Percentiles rank a stretch among this genome's conserved stretches.
Evolutionary conservation across 2,888 invertebrate species (phyloP).

Genomic region (Pilophorus perplexus): DNA sequence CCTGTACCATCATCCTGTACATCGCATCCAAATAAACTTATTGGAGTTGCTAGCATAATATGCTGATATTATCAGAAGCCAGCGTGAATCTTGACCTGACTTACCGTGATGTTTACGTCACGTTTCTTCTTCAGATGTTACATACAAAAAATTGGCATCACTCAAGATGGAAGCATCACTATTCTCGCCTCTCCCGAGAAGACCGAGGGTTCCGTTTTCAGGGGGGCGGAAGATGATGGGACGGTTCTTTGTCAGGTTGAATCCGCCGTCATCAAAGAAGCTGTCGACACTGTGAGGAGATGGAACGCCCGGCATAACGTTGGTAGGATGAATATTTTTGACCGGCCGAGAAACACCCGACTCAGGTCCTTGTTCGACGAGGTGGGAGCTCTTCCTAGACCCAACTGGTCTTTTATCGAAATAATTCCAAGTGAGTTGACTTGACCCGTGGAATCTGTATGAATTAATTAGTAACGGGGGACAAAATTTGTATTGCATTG

Average conservation of each 20-base stretch:
- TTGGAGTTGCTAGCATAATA: no score
- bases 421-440: neutral
- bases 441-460: no score
- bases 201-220: neutral
- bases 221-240: neutral
- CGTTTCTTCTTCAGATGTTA: conserved; percentile 2
- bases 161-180: conserved; percentile 18
- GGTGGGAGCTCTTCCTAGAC: conserved; percentile 14
- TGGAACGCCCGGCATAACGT: conserved; percentile 5
- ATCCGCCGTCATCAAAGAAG: neutral
- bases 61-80: no score
- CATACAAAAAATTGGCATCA: neutral
- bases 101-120: no score
- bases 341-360: neutral
- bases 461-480: neutral
- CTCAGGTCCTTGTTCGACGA: conserved; percentile 10
- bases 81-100: no score
- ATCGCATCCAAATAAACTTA: no score
- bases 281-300: neutral
- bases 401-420: conserved; percentile 19
- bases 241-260: neutral
- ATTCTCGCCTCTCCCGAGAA: conserved; percentile 3
- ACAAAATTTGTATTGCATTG: neutral
- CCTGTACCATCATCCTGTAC: no score
- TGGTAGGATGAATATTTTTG: neutral